Conservation (phyloP, 2,888 invertebrate species). For the Mimas tiliae region DNA sequence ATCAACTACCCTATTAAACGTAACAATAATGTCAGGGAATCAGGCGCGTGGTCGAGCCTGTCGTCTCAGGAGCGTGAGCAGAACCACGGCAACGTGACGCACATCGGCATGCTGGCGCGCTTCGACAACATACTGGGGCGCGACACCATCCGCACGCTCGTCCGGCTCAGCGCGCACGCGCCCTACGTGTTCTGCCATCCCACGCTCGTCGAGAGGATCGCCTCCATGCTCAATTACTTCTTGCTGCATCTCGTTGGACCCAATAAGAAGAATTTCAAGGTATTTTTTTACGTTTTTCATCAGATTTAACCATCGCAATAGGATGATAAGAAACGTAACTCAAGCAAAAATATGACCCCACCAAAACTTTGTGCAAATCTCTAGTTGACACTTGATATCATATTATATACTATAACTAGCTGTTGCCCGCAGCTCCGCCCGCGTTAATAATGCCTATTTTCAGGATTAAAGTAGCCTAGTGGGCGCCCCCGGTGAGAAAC, state of each 20-base stretch:
- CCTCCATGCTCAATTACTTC: slow-evolving; percentile 98
- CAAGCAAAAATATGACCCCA: too few species aligned
- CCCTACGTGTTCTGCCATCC: slow-evolving; percentile 93
- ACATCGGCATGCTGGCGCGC: slow-evolving; percentile 92
- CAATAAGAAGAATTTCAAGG: slow-evolving; percentile 95
- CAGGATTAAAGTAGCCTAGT: too few species aligned
- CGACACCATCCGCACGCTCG: slow-evolving; percentile 93
- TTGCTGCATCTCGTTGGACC: slow-evolving; percentile 95
- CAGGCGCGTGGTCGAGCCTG: slow-evolving; percentile 90
- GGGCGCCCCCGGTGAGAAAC: too few species aligned
- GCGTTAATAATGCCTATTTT: too few species aligned
- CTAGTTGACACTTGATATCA: too few species aligned
- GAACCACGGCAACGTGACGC: slow-evolving; percentile 88
- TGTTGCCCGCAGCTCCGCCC: too few species aligned
- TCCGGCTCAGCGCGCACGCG: slow-evolving; percentile 90
- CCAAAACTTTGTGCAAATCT: too few species aligned
- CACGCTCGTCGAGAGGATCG: slow-evolving; percentile 96
- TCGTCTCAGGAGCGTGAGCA: slow-evolving; percentile 90
- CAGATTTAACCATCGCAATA: too few species aligned
- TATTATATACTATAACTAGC: too few species aligned
- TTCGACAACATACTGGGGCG: slow-evolving; percentile 97
- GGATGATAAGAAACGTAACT: too few species aligned
- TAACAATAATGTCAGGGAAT: slow-evolving; percentile 83
- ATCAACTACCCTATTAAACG: too few species aligned
- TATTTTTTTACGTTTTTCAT: slow-evolving; percentile 45